phyloP scores from a whole-genome alignment of 1,140 invertebrate genomes.

The Cydia pomonella region DNA sequence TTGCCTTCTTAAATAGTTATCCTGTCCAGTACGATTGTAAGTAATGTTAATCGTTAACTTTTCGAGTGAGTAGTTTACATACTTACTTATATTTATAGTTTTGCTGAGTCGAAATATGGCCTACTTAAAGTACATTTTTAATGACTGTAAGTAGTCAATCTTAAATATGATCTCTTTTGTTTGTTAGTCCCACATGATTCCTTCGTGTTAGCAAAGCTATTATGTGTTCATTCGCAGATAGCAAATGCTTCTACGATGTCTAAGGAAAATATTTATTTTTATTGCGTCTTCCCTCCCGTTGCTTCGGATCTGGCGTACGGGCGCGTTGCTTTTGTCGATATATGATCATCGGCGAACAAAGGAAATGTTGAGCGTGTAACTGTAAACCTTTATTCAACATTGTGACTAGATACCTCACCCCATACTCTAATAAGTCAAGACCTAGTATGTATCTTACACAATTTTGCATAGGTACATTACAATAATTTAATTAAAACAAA shows the following conservation, averaged over 20 bases:
- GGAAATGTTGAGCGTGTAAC: slow-evolving; percentile 7
- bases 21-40: background rate
- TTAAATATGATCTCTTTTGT: background rate
- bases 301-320: slow-evolving; percentile 6
- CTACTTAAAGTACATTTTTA: no score
- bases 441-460: no score
- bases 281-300: background rate
- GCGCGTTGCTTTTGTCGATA: slow-evolving; percentile 31
- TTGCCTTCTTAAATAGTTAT: background rate
- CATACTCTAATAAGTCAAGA: background rate
- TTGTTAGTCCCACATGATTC: background rate
- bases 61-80: background rate
- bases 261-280: slow-evolving; percentile 30
- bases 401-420: background rate
- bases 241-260: background rate
- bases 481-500: no score
- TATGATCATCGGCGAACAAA: slow-evolving; percentile 25
- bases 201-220: slow-evolving; percentile 13
- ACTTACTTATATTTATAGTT: background rate
- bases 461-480: no score
- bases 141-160: background rate
- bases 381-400: background rate
- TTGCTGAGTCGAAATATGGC: background rate
- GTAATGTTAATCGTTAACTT: background rate
- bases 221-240: slow-evolving; percentile 14